A percentile compares a stretch with the other conserved stretches of the same genome.
Conservation (phyloP, 2,113 vertebrate species). For the Lophotis ruficrista region DNA sequence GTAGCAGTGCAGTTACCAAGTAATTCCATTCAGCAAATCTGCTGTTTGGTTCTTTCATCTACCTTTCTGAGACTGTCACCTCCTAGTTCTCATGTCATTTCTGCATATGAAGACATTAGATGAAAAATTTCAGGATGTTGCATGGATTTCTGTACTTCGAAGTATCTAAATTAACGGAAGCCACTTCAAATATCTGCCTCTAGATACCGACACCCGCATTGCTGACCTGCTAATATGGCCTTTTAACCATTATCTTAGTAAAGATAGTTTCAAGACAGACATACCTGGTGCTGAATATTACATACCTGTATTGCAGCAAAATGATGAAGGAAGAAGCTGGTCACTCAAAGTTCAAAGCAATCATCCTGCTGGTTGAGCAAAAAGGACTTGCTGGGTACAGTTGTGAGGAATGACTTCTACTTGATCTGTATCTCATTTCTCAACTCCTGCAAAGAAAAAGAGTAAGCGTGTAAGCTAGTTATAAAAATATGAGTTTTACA, state of each 20-base stretch:
- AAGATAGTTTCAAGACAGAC: neutral
- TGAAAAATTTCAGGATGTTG: neutral
- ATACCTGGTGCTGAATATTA: neutral
- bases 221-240: neutral
- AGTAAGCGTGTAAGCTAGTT: neutral
- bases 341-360: neutral
- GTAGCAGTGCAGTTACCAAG: neutral
- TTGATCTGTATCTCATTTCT: neutral
- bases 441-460: neutral
- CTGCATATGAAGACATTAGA: neutral
- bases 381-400: neutral
- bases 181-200: neutral
- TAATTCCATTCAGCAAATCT: neutral
- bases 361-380: neutral
- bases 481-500: neutral
- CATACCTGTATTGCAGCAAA: neutral
- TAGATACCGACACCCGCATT: neutral
- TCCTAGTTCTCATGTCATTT: neutral
- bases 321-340: neutral
- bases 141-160: neutral
- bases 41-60: neutral
- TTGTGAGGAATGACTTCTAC: neutral
- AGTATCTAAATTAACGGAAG: neutral
- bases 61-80: neutral
- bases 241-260: neutral